Base-by-base conservation (phyloP, 2,113 vertebrate genomes). In the Chitala chitala region DNA sequence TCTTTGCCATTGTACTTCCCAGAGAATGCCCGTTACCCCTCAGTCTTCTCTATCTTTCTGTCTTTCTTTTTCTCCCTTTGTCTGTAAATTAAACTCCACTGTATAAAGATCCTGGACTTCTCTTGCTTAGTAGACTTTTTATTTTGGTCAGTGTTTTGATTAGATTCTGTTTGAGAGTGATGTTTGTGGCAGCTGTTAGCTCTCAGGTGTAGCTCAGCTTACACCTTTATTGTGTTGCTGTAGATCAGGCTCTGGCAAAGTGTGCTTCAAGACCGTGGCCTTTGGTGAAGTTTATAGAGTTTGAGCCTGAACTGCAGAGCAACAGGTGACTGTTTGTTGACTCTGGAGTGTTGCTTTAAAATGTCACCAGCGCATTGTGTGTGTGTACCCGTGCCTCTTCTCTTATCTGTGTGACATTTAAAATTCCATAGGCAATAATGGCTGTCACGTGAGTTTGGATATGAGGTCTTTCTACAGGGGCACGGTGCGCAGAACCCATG, bases 321-420 rank as follows among this genome's bases (percentile, higher is more conserved):
- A 53, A 53, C 58, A 51, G 51, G 72, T 64, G 58, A 56, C 72
- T 50, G 46, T 61, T 31, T 59, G 26, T 50, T 50, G 44, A 64
- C 56, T 73, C 64, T 22, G 42, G 56, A n/a, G 56, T 73, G 72
- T 73, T 38, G 29, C 58, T 73, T 38, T 64, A 73, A 73, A 73
- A 73, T 73, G 72, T 73, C 72, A 73, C 20, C 20, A 13, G 13
- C 29, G 42, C 58, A 73, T 63, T 50, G 56, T 73, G 72, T 68
- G 42, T 68, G 8, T 17, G 44, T 48, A 69, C 72, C 68, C 17
- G 26, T 13, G 8, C 13, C 48, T 70, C 44, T 46, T 20, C 22
- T 73, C 72, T 73, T 73, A 73, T 73, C 72, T 64, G 31, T 64
- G 29, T 73, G 72, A 73, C 72, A 73, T 73, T 73, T 73, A 73